These are phyloP conservation scores for Pipra filicauda DNA, from an alignment of 2,113 vertebrate species.

Conservation along the genomic window DNA sequence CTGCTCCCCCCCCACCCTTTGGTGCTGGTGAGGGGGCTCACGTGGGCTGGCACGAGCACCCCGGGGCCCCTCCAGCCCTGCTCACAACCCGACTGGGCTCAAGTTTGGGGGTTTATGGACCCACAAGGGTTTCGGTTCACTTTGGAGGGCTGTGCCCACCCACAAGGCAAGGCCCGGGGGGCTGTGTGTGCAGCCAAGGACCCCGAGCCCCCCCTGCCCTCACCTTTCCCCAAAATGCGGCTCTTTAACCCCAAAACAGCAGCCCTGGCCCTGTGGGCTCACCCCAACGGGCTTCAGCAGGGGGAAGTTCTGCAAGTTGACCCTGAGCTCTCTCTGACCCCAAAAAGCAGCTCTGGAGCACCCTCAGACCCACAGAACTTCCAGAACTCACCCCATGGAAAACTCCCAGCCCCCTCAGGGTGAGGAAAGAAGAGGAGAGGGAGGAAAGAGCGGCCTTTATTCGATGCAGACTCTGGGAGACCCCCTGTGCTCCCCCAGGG, in stretches of 20 bases:
- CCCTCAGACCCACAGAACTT: accelerated
- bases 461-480: accelerated
- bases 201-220: background rate
- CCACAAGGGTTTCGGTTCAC: accelerated
- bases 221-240: background rate
- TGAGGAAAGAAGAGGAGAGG: background rate
- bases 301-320: background rate
- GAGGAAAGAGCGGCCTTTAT: background rate
- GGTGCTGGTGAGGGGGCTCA: background rate
- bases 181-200: accelerated
- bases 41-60: background rate
- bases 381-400: accelerated
- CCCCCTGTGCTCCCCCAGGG: accelerated
- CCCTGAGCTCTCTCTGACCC: accelerated
- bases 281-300: background rate
- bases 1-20: background rate
- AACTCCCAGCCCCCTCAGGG: accelerated
- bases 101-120: accelerated
- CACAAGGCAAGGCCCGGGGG: background rate
- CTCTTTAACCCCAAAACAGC: background rate
- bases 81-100: background rate
- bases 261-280: background rate
- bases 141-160: background rate
- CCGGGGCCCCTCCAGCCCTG: background rate
- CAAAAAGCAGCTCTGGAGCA: too few relatives aligned